Evolutionary conservation across 2,888 invertebrate species (phyloP).

Genomic region (Drosophila emarginata): DNA sequence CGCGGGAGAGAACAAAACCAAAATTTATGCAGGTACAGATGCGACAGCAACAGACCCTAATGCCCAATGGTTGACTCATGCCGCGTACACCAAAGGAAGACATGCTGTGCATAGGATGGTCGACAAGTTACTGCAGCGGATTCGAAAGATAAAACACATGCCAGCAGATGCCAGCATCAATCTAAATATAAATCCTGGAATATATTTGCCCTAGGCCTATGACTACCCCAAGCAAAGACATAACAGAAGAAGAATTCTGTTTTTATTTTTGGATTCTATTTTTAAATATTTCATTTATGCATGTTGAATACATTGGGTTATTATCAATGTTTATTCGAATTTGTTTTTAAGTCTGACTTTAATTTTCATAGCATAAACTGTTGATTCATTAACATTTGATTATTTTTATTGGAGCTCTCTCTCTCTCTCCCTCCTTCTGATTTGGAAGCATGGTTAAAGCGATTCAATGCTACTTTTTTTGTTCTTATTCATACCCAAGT

Average conservation of each 20-base stretch:
- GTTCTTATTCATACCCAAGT: conserved; percentile 40
- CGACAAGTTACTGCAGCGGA: not conserved
- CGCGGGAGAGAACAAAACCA: conserved; percentile 88
- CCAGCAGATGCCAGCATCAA: not conserved
- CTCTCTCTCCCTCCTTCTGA: too few relatives aligned
- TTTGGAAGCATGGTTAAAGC: conserved; percentile 22
- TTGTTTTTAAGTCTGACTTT: too few relatives aligned
- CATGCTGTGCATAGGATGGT: conserved; percentile 45
- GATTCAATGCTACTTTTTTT: conserved; percentile 42
- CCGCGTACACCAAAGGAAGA: conserved; percentile 79
- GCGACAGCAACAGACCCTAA: conserved; percentile 89
- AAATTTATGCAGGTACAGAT: conserved; percentile 92
- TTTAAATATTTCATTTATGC: not conserved
- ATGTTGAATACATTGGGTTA: not conserved
- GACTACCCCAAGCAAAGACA: conserved; percentile 3
- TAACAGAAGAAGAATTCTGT: not conserved
- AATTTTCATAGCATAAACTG: too few relatives aligned
- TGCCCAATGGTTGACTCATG: conserved; percentile 82
- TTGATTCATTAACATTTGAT: too few relatives aligned
- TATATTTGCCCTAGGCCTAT: not conserved
- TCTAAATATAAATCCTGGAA: conserved; percentile 1
- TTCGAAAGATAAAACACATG: not conserved
- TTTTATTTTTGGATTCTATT: not conserved
- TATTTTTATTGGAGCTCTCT: too few relatives aligned
- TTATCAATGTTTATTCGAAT: too few relatives aligned